A percentile compares a stretch with the other conserved stretches of the same genome.
These are phyloP conservation scores for Anastrepha obliqua DNA, from an alignment of 1,140 invertebrate species.

Conservation along the genomic window DNA sequence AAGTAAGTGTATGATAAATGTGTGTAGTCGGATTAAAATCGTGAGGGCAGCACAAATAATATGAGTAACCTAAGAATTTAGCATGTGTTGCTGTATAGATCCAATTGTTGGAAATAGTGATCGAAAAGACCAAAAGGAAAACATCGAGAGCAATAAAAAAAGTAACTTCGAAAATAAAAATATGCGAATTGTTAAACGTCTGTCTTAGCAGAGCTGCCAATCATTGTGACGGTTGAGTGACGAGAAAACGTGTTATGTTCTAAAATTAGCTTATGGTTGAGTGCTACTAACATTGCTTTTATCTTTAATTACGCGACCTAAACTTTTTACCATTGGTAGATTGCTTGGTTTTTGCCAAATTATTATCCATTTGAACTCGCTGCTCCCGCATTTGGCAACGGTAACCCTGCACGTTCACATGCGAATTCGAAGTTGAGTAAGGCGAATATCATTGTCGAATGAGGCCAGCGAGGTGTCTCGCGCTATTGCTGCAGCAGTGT, in stretches of 20 bases:
- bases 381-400: slow-evolving; percentile 20
- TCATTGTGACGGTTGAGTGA: neutral
- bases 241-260: neutral
- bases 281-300: neutral
- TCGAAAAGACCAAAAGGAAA: slow-evolving; percentile 4
- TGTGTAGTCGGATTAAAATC: neutral
- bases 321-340: neutral
- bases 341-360: slow-evolving; percentile 8
- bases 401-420: neutral
- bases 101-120: neutral
- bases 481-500: neutral
- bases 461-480: slow-evolving; percentile 17
- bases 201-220: neutral
- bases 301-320: neutral
- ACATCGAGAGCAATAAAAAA: neutral
- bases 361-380: neutral
- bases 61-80: slow-evolving; percentile 36
- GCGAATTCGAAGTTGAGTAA: slow-evolving; percentile 20
- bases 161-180: neutral
- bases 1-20: slow-evolving; percentile 41
- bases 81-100: slow-evolving; percentile 30
- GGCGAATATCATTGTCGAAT: neutral
- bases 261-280: neutral
- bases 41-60: neutral
- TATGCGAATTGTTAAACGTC: neutral